Evolutionary conservation across 2,888 invertebrate species (phyloP).

Genomic region (Heliothis peltigera): DNA sequence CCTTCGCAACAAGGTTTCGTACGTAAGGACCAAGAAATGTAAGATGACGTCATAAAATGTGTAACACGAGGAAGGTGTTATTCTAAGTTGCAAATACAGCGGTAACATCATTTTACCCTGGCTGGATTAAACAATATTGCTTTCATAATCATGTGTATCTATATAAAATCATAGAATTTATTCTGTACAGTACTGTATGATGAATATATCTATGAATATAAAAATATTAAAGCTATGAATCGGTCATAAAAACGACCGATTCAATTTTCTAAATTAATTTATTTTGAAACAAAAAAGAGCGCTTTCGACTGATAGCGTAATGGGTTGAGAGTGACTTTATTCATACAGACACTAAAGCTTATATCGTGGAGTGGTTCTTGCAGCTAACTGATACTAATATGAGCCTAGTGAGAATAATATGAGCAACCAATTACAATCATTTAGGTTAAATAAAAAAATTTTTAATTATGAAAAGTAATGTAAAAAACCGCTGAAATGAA

Average conservation of each 20-base stretch:
- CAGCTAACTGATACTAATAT: background rate
- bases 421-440: background rate
- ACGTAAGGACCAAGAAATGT: conserved; percentile 59
- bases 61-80: conserved; percentile 37
- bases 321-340: background rate
- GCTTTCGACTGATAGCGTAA: background rate
- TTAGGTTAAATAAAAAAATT: too few species aligned
- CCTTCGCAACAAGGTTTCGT: conserved; percentile 53
- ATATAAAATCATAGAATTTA: background rate
- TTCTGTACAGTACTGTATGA: too few species aligned
- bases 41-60: conserved; percentile 63
- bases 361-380: conserved; percentile 8
- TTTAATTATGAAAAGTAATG: background rate
- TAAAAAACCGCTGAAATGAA: conserved; percentile 3
- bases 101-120: background rate
- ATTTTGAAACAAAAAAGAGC: too few species aligned
- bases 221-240: too few species aligned
- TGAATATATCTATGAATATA: too few species aligned
- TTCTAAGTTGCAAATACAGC: conserved; percentile 39
- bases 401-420: too few species aligned
- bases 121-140: background rate
- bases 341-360: conserved; percentile 13
- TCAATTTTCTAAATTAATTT: too few species aligned
- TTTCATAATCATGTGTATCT: background rate
- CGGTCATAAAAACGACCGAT: too few species aligned